These are phyloP conservation scores for Drosophila imparisetae DNA, from an alignment of 2,888 invertebrate genomes.

Conservation along the genomic window DNA sequence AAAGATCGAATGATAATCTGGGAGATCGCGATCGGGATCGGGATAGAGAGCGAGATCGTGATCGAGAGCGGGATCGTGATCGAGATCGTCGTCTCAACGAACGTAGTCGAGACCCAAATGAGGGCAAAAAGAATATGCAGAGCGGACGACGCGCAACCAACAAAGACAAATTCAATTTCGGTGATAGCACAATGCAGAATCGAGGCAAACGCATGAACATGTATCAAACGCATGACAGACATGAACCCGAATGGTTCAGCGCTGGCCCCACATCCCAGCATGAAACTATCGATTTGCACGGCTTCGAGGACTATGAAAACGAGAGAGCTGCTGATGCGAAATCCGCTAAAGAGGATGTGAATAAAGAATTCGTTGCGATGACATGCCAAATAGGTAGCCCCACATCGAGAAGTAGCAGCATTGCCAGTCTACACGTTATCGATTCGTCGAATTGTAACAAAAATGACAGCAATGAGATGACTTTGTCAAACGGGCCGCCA, in stretches of 20 bases:
- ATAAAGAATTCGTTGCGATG: constrained; percentile 11
- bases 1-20: constrained; percentile 35
- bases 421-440: constrained; percentile 35
- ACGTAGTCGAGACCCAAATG: constrained; percentile 81
- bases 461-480: constrained; percentile 18
- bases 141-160: constrained; percentile 47
- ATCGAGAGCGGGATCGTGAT: constrained; percentile 42
- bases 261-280: constrained; percentile 95
- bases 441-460: constrained; percentile 15
- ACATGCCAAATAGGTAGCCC: neutral
- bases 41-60: constrained; percentile 85
- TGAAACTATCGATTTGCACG: constrained; percentile 96
- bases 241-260: constrained; percentile 96
- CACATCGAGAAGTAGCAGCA: constrained; percentile 45
- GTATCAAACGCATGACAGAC: constrained; percentile 85
- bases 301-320: constrained; percentile 91
- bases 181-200: constrained; percentile 24
- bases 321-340: constrained; percentile 50
- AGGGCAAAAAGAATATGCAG: constrained; percentile 56
- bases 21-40: constrained; percentile 23
- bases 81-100: constrained; percentile 87
- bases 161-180: constrained; percentile 54
- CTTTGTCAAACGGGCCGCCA: neutral
- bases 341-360: neutral
- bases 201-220: constrained; percentile 51